Evolutionary conservation across 2,888 invertebrate species (phyloP), one percentile per base, ranked within the genome.

Genomic region (Tachina lurida): DNA sequence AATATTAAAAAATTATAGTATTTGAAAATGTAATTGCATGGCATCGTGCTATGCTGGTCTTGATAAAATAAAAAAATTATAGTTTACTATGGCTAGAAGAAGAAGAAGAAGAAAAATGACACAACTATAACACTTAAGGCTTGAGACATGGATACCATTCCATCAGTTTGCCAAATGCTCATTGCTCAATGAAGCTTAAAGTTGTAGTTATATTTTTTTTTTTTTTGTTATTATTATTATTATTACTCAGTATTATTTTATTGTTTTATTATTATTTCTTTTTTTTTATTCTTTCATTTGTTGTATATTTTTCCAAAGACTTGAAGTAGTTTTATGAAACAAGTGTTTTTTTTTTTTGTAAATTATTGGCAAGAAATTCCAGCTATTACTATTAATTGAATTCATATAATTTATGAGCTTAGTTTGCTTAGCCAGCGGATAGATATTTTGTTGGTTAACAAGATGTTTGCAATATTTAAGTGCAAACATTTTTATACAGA

Each of bases 101-200:
- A 62, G 45, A 54, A 60, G 39, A 75, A 54, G 58, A 54, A 60
- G 41, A 75, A 54, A 63, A 63, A 39, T 70, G 63, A 68, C 52
- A 70, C 52, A 79, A 84, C 76, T 84, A 78, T 71, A 77, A 65
- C 75, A 75, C 65, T 54, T 58, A 54, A 62, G 45, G 45, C 70
- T 47, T 60, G 60, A 75, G 31, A 19, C 45, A 73, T 43, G 41
- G 31, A n/a, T 39, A 52, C 67, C n/a, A 74, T 79, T 81, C 73
- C 58, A 84, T 68, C 60, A 81, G 65, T 49, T 87, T 82, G 79
- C 76, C 74, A 87, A 85, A 73, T 31, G 49, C 49, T 67, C 71
- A 71, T 87, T 84, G 78, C 87, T 80, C 83, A 84, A 87, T 87
- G 84, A 87, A 87, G 84, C 86, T 84, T 70, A 74, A 79, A 84